Evolutionary conservation across 2,797 vertebrate genomes (phyloP).

Genomic region (Nannoperca obscura): DNA sequence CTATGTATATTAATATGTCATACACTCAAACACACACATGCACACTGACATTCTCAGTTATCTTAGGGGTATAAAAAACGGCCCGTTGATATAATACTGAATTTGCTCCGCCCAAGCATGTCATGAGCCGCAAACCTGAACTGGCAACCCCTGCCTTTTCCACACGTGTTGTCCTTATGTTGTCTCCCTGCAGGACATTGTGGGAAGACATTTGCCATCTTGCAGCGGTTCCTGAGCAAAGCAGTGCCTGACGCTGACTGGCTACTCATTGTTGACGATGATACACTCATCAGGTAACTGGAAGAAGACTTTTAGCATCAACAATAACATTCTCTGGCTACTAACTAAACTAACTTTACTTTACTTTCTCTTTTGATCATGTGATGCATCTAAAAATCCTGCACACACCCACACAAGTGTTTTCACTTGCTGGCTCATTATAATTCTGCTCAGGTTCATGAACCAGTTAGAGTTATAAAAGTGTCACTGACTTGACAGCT

Average conservation of each 20-base stretch:
- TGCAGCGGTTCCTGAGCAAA: conserved; percentile 88
- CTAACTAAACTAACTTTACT: too few species aligned
- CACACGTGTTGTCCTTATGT: conserved; percentile 11
- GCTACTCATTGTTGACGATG: conserved; percentile 93
- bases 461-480: background rate
- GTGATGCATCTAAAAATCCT: background rate
- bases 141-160: background rate
- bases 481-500: background rate
- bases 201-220: conserved; percentile 94
- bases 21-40: background rate
- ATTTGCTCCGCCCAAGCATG: background rate
- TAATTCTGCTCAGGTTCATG: background rate
- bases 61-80: background rate
- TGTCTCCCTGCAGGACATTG: conserved; percentile 87
- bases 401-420: background rate
- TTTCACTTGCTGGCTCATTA: background rate
- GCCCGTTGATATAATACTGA: background rate
- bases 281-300: conserved; percentile 92
- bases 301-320: background rate
- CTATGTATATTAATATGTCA: too few species aligned
- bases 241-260: conserved; percentile 81
- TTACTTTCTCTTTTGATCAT: background rate
- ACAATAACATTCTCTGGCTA: background rate
- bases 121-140: background rate
- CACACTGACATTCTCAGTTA: background rate